A percentile compares a stretch with the other conserved stretches of the same genome.
Evolutionary conservation across 2,113 vertebrate species (phyloP).

Genomic region (Psephotus haematonotus): DNA sequence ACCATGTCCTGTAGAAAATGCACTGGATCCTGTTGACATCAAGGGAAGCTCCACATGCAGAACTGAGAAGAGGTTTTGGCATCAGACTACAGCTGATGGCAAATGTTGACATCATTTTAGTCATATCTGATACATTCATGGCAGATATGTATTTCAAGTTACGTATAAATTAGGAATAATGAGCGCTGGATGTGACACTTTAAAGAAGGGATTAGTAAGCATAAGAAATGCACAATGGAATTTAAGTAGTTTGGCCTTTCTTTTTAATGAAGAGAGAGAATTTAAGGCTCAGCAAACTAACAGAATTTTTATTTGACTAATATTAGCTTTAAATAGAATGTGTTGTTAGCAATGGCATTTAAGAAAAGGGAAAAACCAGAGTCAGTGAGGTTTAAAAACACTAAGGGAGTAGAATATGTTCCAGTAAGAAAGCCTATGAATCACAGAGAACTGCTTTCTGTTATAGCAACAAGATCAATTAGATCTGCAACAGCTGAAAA

Average conservation of each 20-base stretch:
- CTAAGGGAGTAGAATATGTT: conserved; percentile 33
- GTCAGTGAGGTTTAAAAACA: conserved; percentile 50
- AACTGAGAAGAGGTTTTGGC: neutral
- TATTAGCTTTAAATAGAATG: conserved; percentile 63
- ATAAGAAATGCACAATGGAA: neutral
- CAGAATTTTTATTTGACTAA: conserved; percentile 61
- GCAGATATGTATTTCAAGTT: neutral
- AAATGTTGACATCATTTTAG: neutral
- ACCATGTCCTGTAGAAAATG: neutral
- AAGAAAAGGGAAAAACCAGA: conserved; percentile 49
- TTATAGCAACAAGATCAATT: conserved; percentile 61
- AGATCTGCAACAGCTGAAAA: conserved; percentile 59
- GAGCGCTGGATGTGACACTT: neutral
- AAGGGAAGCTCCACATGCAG: neutral
- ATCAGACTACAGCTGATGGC: neutral
- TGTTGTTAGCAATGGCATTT: conserved; percentile 59
- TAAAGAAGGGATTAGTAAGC: neutral
- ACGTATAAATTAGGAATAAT: neutral
- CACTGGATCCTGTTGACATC: neutral
- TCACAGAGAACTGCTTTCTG: conserved; percentile 57
- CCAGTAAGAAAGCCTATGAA: conserved; percentile 39
- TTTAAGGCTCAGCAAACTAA: conserved; percentile 13
- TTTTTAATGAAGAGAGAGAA: conserved; percentile 18
- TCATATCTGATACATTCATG: neutral
- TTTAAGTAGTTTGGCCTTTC: neutral